phyloP scores from a whole-genome alignment of 2,113 vertebrate genomes.

The Furnarius figulus region DNA sequence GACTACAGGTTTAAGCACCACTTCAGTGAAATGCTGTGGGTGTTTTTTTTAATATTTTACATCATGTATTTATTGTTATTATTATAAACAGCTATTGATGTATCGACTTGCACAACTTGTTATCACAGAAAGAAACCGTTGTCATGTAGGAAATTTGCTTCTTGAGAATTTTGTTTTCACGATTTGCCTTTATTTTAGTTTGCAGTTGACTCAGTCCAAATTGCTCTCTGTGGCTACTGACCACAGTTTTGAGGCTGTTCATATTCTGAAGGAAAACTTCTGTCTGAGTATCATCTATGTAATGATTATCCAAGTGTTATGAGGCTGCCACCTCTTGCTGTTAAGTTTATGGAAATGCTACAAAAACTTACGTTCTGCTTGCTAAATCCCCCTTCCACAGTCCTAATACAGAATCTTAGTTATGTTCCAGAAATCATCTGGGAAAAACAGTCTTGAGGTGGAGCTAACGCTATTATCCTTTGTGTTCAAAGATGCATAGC shows the following conservation, averaged over 20 bases:
- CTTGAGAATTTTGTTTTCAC: not conserved
- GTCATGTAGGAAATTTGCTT: slow-evolving; percentile 4
- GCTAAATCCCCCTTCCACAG: not conserved
- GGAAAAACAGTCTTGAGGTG: not conserved
- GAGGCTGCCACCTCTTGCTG: not conserved
- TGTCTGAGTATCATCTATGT: not conserved
- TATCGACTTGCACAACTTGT: not conserved
- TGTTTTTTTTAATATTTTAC: not conserved
- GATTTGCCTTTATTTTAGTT: not conserved
- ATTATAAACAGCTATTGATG: not conserved
- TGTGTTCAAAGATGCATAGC: not conserved
- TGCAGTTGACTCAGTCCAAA: not conserved
- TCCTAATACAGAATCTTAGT: not conserved
- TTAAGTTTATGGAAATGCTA: not conserved
- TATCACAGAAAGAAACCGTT: slow-evolving; percentile 7
- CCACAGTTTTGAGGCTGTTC: not conserved
- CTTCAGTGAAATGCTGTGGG: not conserved
- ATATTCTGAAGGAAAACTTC: not conserved
- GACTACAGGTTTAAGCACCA: not conserved
- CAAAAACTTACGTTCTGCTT: not conserved
- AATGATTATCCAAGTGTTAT: not conserved
- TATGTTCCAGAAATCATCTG: not conserved
- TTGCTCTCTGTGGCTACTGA: not conserved
- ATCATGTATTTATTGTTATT: not conserved
- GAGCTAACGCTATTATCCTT: not conserved